Evolutionary conservation across 2,797 vertebrate genomes (phyloP), one percentile per base, ranked within the genome.

Genomic region (Danio jaintianensis): DNA sequence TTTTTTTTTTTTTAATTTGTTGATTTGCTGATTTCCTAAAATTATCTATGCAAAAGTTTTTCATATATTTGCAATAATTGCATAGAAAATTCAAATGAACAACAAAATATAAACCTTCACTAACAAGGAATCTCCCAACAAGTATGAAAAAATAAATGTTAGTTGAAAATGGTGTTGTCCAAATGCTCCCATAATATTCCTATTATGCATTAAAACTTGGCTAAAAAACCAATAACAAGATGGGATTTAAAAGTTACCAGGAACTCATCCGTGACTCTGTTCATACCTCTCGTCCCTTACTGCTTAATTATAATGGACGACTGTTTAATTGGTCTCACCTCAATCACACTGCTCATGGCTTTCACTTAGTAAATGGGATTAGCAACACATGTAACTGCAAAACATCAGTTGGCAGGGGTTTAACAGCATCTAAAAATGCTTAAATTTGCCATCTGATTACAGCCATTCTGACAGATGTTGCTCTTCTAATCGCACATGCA

Each of bases 371-470:
- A 64, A 76, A 43, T 50, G 36, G 13, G 18, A 50, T 64, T 42
- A 64, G 64, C 38, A 76, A 7, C 67, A 69, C 48, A 52, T 69
- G 66, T 38, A 68, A n/a, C 47, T 12, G 38, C 29, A 69, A 52
- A 69, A 69, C 67, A 53, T 67, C 16, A 18, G 69, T 69, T 69
- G 48, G 67, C 67, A 56, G 48, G 6, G 45, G 47, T 55, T 47
- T 52, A 38, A 9, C 16, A 50, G 7, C 9, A 2, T 15, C 43
- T 36, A 13, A 13, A 38, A 40, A 50, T 50, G 15, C 15, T 62
- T 6, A 69, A 69, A 53, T 53, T 48, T 53, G 29, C 48, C 6
- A 6, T 50, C 36, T 38, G 72, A 62, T 62, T 45, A 38, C 43
- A 62, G 56, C 62, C 42, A 18, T 45, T n/a, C 38, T 36, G 43